Evolutionary conservation across 2,797 vertebrate genomes (phyloP).

Genomic region (Hemitrygon akajei): DNA sequence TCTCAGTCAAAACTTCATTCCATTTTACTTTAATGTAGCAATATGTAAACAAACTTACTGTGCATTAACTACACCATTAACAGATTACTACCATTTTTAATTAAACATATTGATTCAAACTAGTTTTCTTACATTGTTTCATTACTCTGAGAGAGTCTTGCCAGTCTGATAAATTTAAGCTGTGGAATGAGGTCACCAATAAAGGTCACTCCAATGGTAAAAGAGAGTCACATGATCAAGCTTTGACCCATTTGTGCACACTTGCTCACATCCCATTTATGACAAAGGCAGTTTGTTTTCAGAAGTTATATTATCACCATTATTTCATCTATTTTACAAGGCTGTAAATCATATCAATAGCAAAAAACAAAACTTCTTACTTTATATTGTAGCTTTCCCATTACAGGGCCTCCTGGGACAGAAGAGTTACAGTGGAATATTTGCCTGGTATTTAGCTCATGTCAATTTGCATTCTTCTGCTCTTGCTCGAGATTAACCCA

Average conservation of each 20-base stretch:
- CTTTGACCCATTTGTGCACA: neutral
- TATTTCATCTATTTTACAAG: neutral
- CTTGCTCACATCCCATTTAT: slow-evolving; percentile 2
- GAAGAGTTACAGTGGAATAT: neutral
- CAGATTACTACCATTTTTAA: neutral
- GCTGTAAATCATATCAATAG: neutral
- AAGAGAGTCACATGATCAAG: neutral
- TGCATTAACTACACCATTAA: neutral
- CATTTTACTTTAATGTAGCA: neutral
- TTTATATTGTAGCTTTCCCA: neutral
- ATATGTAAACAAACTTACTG: neutral
- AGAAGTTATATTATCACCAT: slow-evolving; percentile 22
- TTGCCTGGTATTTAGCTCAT: neutral
- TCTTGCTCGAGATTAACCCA: neutral
- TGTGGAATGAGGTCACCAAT: slow-evolving; percentile 39
- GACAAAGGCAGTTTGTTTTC: neutral
- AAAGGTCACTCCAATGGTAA: slow-evolving; percentile 35
- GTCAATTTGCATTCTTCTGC: neutral
- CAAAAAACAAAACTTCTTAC: neutral
- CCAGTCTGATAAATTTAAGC: slow-evolving; percentile 40
- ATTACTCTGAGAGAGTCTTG: slow-evolving; percentile 39
- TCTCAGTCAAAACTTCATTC: neutral
- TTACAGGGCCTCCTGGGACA: neutral
- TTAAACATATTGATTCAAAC: neutral
- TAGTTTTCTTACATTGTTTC: slow-evolving; percentile 22